Conservation (phyloP, 2,113 vertebrate genomes). For the Pseudorasbora parva region DNA sequence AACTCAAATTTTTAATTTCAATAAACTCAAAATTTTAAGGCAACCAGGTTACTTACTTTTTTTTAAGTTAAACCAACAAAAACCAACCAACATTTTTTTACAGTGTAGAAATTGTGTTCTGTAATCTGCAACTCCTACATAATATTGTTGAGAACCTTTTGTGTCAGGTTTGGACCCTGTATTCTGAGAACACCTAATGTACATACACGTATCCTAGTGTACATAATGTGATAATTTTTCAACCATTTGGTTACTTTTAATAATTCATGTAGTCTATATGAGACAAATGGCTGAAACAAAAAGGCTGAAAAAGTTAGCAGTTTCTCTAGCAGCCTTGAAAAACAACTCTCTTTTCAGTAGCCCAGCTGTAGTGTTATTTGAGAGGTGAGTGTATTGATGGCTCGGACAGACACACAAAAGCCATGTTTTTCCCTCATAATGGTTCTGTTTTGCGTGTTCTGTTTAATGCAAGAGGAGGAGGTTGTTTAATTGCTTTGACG, state of each 20-base stretch:
- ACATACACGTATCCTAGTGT: neutral
- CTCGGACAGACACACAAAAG: slow-evolving; percentile 2
- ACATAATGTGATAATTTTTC: neutral
- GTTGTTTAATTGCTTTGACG: slow-evolving; percentile 14
- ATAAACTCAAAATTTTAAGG: no score
- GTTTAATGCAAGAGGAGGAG: neutral
- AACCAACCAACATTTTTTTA: no score
- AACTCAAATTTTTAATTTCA: no score
- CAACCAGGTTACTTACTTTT: no score
- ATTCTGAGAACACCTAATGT: neutral
- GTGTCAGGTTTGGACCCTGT: neutral
- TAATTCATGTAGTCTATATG: neutral
- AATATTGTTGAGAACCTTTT: neutral
- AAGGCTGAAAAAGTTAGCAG: neutral
- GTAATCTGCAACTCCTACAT: neutral
- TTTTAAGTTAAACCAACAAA: no score
- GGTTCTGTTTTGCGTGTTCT: neutral
- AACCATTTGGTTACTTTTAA: neutral
- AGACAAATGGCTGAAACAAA: neutral
- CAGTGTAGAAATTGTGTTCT: no score
- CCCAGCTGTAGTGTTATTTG: neutral
- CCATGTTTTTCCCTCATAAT: neutral
- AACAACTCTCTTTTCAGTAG: slow-evolving; percentile 2
- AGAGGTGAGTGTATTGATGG: neutral
- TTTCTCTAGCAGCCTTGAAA: neutral